Conservation (phyloP, 1,140 invertebrate species). For the Nephotettix cincticeps region DNA sequence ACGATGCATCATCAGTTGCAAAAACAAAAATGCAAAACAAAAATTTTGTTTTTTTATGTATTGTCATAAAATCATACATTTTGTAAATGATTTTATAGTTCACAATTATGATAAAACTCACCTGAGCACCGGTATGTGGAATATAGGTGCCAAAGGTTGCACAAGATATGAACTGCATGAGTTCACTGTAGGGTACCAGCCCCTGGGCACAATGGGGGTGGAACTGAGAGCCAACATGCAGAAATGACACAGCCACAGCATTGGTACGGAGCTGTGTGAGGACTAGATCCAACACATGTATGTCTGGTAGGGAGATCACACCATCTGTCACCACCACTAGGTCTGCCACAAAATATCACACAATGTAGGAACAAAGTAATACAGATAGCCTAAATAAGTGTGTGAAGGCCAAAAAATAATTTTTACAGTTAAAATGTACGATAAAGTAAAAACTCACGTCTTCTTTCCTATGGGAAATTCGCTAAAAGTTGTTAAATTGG, state of each 20-base stretch:
- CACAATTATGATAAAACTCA: too few relatives aligned
- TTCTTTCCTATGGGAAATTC: too few relatives aligned
- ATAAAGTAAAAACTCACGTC: too few relatives aligned
- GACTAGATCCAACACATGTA: conserved; percentile 69
- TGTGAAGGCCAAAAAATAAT: too few relatives aligned
- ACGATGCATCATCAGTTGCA: conserved; percentile 16
- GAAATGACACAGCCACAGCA: conserved; percentile 77
- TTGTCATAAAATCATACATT: neutral
- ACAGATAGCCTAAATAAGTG: too few relatives aligned
- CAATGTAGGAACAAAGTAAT: too few relatives aligned
- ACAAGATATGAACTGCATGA: conserved; percentile 75
- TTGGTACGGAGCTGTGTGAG: conserved; percentile 72
- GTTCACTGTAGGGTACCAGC: conserved; percentile 71
- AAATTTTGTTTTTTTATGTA: conserved; percentile 14
- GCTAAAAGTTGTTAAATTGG: too few relatives aligned
- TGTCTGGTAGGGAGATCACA: conserved; percentile 74
- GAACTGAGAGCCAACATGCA: conserved; percentile 70
- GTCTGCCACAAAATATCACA: too few relatives aligned
- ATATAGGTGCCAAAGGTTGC: conserved; percentile 76
- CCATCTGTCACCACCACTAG: conserved; percentile 81
- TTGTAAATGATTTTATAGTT: neutral
- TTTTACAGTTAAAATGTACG: too few relatives aligned
- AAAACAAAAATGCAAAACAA: neutral
- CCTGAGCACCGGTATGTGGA: conserved; percentile 26
- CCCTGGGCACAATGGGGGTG: conserved; percentile 67